These are phyloP conservation scores for Microcebus ravelobensis DNA, from an alignment of 2,113 vertebrate genomes.

Conservation along the genomic window DNA sequence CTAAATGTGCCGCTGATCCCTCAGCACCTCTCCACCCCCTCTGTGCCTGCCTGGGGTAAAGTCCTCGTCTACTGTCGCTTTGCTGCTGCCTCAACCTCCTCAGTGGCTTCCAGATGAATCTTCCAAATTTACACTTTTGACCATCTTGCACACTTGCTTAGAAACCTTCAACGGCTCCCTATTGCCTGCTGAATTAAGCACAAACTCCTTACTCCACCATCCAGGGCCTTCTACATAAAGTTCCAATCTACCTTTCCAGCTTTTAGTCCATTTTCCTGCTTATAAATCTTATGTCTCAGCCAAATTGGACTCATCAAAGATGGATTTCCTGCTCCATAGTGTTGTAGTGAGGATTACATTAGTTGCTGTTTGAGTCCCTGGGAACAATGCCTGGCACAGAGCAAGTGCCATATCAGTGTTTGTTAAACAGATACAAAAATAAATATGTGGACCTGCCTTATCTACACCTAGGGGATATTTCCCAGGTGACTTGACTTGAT, in stretches of 20 bases:
- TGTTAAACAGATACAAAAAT: background rate
- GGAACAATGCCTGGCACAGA: background rate
- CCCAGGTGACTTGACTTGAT: background rate
- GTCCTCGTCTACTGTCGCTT: background rate
- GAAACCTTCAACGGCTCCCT: background rate
- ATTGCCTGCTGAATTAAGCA: background rate
- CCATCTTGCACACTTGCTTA: background rate
- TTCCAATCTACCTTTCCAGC: background rate
- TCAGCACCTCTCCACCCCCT: background rate
- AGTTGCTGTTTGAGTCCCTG: constrained; percentile 19
- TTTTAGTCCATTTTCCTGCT: background rate
- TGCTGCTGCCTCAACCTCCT: constrained; percentile 3
- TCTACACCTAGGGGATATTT: constrained; percentile 1
- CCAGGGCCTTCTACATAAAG: background rate
- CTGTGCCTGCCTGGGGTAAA: background rate
- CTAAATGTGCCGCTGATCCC: background rate
- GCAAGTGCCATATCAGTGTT: background rate
- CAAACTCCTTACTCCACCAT: background rate
- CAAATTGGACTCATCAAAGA: constrained; percentile 4
- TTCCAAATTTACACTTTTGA: constrained; percentile 5
- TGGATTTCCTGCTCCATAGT: background rate
- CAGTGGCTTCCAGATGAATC: constrained; percentile 1
- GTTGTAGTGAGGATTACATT: constrained; percentile 13
- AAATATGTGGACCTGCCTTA: background rate
- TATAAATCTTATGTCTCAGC: background rate